Evolutionary conservation across 92 coral and sea anemone species (phyloP).

Genomic region (Heteractis magnifica): DNA sequence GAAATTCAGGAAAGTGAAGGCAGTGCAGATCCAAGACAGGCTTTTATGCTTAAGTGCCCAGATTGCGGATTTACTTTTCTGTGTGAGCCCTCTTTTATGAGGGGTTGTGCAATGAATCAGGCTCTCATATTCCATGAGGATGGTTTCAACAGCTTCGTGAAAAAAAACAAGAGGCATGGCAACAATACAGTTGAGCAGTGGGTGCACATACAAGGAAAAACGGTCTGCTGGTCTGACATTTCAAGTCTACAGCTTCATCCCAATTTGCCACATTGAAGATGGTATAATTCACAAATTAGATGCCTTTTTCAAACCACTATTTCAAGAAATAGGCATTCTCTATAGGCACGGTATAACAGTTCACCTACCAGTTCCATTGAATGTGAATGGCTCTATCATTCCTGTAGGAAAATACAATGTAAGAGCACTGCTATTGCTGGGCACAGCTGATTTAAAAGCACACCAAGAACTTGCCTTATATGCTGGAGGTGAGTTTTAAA

Average conservation of each 20-base stretch:
- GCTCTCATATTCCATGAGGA: slow-evolving; percentile 42
- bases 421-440: slow-evolving; percentile 31
- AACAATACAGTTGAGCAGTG: slow-evolving; percentile 35
- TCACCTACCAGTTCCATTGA: neutral
- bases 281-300: slow-evolving; percentile 53
- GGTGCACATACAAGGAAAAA: slow-evolving; percentile 23
- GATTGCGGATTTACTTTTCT: slow-evolving; percentile 21
- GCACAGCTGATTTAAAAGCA: slow-evolving; percentile 44
- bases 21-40: no score
- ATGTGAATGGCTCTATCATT: neutral
- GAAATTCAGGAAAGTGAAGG: no score
- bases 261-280: slow-evolving; percentile 32
- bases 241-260: slow-evolving; percentile 36
- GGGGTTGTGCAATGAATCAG: slow-evolving; percentile 35
- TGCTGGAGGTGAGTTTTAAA: slow-evolving; percentile 42
- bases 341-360: slow-evolving; percentile 22
- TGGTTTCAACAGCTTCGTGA: slow-evolving; percentile 40
- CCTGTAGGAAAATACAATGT: slow-evolving; percentile 33
- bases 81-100: slow-evolving; percentile 18
- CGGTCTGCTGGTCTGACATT: slow-evolving; percentile 22
- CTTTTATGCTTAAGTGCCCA: neutral
- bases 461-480: slow-evolving; percentile 31
- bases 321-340: slow-evolving; percentile 35
- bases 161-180: slow-evolving; percentile 44
- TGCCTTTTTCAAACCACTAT: slow-evolving; percentile 50